Evolutionary conservation across 2,888 invertebrate species (phyloP).

Genomic region (Agrochola lota): DNA sequence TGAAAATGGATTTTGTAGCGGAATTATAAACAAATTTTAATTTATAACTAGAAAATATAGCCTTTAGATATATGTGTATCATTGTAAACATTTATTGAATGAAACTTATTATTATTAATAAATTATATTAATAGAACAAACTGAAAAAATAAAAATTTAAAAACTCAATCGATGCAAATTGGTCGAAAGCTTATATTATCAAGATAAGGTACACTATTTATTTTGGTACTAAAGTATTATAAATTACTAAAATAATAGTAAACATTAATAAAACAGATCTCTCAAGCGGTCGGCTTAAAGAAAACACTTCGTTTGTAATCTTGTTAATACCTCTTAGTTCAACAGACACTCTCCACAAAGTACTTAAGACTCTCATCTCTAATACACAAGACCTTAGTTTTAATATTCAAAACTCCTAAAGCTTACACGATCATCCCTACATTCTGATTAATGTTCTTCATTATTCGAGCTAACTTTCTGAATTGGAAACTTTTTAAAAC

Average conservation of each 20-base stretch:
- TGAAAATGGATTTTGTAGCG: too few relatives aligned
- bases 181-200: not conserved
- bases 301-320: constrained; percentile 3
- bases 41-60: too few relatives aligned
- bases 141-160: too few relatives aligned
- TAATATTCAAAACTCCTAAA: constrained; percentile 46
- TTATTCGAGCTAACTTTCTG: constrained; percentile 73
- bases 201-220: not conserved
- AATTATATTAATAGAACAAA: too few relatives aligned
- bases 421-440: constrained; percentile 61
- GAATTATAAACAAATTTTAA: not conserved
- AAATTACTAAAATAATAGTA: not conserved
- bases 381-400: constrained; percentile 41
- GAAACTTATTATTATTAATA: not conserved
- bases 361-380: constrained; percentile 17
- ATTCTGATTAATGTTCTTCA: constrained; percentile 73
- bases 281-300: not conserved
- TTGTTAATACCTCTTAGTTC: constrained; percentile 11
- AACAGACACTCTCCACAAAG: constrained; percentile 18
- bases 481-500: constrained; percentile 80
- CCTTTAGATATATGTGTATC: too few relatives aligned
- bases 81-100: too few relatives aligned
- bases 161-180: not conserved
- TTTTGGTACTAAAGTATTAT: not conserved
- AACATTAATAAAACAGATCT: constrained; percentile 1